phyloP scores from a whole-genome alignment of 2,113 vertebrate genomes.

The Plecotus auritus region DNA sequence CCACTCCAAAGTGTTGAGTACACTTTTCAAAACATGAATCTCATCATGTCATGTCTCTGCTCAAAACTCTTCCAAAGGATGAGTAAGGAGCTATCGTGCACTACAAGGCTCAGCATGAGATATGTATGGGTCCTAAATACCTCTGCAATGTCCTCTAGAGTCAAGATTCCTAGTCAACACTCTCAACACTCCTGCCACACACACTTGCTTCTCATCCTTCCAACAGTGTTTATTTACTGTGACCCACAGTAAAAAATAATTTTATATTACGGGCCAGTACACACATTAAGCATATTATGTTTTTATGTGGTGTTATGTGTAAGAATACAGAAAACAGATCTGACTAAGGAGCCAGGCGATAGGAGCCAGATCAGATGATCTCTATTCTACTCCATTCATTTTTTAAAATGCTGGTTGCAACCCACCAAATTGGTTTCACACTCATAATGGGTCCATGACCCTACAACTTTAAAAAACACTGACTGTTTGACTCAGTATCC shows the following conservation, averaged over 20 bases:
- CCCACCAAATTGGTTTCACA: not conserved
- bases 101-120: not conserved
- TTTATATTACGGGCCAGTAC: not conserved
- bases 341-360: not conserved
- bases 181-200: not conserved
- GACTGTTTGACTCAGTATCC: not conserved
- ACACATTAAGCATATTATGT: not conserved
- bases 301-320: not conserved
- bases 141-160: not conserved
- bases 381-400: not conserved
- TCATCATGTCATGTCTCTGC: slow-evolving; percentile 12
- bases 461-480: not conserved
- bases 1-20: not conserved
- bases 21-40: slow-evolving; percentile 20
- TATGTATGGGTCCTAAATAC: not conserved
- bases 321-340: not conserved
- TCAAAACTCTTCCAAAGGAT: slow-evolving; percentile 15
- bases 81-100: not conserved
- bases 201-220: not conserved
- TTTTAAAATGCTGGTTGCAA: not conserved
- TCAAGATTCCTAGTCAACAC: not conserved
- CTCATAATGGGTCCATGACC: not conserved
- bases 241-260: not conserved
- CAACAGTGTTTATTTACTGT: not conserved
- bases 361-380: not conserved